Evolutionary conservation across 2,888 invertebrate species (phyloP), one percentile per base, ranked within the genome.

Genomic region (Sarcophaga carnaria): DNA sequence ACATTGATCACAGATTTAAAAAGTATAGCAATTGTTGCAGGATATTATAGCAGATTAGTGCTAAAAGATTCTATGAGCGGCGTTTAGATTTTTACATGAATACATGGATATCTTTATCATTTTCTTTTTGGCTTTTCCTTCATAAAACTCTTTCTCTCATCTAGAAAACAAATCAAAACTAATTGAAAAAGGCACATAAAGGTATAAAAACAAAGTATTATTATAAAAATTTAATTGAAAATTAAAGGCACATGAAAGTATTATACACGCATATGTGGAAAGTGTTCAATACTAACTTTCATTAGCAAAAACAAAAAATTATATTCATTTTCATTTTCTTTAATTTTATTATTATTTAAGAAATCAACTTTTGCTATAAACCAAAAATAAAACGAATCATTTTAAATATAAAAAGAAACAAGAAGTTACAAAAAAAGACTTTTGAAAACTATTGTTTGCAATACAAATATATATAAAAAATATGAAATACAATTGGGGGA

Each of bases 151-250:
- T 54, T 54, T 54, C 5, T 5, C 4, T 17, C 17, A 54, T 17
- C 14, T 54, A 14, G 12, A 54, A 37, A 79, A 10, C 37, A 37
- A 37, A 37, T 0, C 0, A 37, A 37, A 37, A 37, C 37, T 37
- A 37, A 37, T 37, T 37, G 37, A 10, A 80, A 74, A 80, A 80
- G 74, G 80, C 80, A 80, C 80, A 72, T 54, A 64, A 74, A 67
- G 60, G 47, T 3, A 47, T 59, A 71, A 71, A 54, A 27, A 70
- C 49, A 70, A 49, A 66, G 8, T 37, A 8, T 37, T 37, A 10
- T 37, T 37, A 37, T 6, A 37, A 8, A 37, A 37, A 37, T 8
- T 8, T 5, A n/a, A 37, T 37, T 17, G 14, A 25, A 66, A 66
- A 37, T 66, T 8, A 47, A 14, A 17, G 22, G 14, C 22, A 45